phyloP scores from a whole-genome alignment of 2,797 vertebrate species.

The Pyrocephalus nanus region DNA sequence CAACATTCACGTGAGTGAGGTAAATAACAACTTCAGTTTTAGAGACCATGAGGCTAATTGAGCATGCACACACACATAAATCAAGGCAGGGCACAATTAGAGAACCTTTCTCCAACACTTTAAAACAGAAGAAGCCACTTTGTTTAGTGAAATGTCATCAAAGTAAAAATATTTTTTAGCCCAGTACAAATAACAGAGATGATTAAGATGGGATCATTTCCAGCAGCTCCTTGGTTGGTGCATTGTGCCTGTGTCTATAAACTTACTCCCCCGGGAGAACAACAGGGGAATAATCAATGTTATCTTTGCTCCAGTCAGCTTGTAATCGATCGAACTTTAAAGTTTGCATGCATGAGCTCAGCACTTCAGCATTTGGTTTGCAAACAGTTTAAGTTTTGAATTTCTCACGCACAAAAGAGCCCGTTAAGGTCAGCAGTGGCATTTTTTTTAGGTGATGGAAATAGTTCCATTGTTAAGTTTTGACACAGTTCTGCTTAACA shows the following conservation, averaged over 20 bases:
- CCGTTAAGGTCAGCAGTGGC: not conserved
- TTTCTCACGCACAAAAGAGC: constrained; percentile 25
- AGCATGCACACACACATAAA: not conserved
- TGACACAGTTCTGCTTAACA: not conserved
- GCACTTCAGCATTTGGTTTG: constrained; percentile 22
- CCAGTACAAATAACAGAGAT: not conserved
- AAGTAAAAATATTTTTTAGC: not conserved
- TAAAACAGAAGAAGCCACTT: not conserved
- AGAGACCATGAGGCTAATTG: not conserved
- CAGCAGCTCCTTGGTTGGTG: not conserved
- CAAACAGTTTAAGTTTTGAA: constrained; percentile 42
- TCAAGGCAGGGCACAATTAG: not conserved
- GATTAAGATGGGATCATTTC: not conserved
- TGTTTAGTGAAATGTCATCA: not conserved
- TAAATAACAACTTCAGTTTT: not conserved
- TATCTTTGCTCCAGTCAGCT: constrained; percentile 19
- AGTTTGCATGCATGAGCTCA: constrained; percentile 27
- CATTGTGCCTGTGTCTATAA: not conserved
- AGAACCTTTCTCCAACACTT: not conserved
- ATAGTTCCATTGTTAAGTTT: constrained; percentile 31
- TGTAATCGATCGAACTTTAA: not conserved
- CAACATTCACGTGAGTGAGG: not conserved
- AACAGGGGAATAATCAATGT: constrained; percentile 8
- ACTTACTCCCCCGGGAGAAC: not conserved
- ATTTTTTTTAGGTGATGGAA: constrained; percentile 19